A percentile compares a stretch with the other conserved stretches of the same genome.
These are phyloP conservation scores for Calidris pugnax DNA, from an alignment of 2,113 vertebrate species.

Conservation along the genomic window DNA sequence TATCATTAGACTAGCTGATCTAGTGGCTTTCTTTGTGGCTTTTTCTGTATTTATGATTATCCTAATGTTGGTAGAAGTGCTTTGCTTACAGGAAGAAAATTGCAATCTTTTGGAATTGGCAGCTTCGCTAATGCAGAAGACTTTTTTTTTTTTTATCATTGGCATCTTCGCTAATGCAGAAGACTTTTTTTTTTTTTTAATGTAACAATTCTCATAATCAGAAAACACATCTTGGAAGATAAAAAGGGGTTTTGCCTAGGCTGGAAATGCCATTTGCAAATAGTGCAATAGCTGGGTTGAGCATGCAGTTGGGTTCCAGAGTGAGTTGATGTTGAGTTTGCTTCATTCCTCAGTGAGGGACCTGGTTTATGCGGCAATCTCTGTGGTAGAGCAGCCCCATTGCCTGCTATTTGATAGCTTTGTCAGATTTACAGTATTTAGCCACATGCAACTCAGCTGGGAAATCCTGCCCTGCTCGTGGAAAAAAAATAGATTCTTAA, in stretches of 20 bases:
- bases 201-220: not conserved
- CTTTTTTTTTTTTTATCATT: not conserved
- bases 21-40: not conserved
- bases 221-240: not conserved
- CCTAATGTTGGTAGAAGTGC: not conserved
- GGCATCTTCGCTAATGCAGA: not conserved
- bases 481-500: not conserved
- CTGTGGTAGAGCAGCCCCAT: not conserved
- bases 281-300: not conserved
- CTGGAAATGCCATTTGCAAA: not conserved
- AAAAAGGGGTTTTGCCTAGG: not conserved
- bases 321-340: not conserved
- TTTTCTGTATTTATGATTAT: not conserved
- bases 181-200: not conserved
- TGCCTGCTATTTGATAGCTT: not conserved
- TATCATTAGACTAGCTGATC: not conserved
- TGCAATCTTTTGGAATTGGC: not conserved
- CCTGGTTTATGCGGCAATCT: not conserved
- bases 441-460: not conserved
- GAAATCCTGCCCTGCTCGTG: not conserved
- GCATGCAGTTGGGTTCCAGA: not conserved
- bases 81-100: not conserved
- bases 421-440: not conserved
- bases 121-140: not conserved
- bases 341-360: not conserved